Evolutionary conservation across 2,113 vertebrate species (phyloP), one percentile per base, ranked within the genome.

Genomic region (Anolis sagrei): DNA sequence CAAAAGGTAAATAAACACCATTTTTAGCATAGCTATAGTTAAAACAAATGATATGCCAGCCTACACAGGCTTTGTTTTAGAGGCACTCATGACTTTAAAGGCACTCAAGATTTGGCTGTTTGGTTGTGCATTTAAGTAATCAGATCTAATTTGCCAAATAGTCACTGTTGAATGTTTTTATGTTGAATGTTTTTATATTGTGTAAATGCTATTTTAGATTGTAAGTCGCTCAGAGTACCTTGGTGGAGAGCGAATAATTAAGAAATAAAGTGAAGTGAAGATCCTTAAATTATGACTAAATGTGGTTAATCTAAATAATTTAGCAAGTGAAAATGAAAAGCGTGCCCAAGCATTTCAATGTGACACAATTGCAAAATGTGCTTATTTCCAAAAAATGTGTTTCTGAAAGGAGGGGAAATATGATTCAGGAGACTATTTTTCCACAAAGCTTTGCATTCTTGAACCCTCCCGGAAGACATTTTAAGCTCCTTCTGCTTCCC

Each of bases 401-500:
- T 74, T 32, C 32, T 77, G 73, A 32, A 27, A 10, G 29, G 29
- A 25, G 29, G 25, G 29, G 29, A 68, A 68, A 1, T n/a, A 70
- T 39, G 48, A 76, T 72, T 87, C 70, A 88, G 91, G 87, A 88
- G 66, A 73, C 93, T 81, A 91, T 87, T 91, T 90, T 92, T 95
- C 73, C 91, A 91, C 91, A 88, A 95, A 91, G 85, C 89, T 92
- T 91, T 91, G 86, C 90, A 93, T 92, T 95, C 88, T 89, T 95
- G 90, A 79, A 89, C 90, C 90, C 92, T 95, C 90, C 90, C 87
- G 89, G 93, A 91, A 94, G 90, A 93, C 95, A 95, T 94, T 92
- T 87, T 92, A 93, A 93, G 92, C 93, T 95, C 94, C 96, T 96
- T 96, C 95, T 97, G 96, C 96, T 95, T 95, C 92, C 94, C 94